Percentiles rank a stretch among this genome's conserved stretches.
phyloP scores from a whole-genome alignment of 1,140 invertebrate genomes.

The Atta colombica region DNA sequence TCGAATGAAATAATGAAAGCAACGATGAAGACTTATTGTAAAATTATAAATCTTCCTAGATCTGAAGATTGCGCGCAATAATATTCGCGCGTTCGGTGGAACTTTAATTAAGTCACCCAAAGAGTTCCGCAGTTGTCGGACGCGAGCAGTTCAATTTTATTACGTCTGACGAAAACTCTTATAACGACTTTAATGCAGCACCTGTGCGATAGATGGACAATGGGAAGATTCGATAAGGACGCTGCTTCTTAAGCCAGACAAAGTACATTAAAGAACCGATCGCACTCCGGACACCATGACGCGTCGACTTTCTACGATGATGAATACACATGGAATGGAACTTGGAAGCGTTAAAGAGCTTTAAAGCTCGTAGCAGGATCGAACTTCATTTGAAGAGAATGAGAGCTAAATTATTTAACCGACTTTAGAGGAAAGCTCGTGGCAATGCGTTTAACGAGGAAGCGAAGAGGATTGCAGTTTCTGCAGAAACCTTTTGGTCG shows the following conservation, averaged over 20 bases:
- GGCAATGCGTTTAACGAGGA: conserved; percentile 39
- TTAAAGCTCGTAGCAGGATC: conserved; percentile 38
- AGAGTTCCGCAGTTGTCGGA: conserved; percentile 39
- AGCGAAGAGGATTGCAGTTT: conserved; percentile 51
- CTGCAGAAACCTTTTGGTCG: conserved; percentile 20
- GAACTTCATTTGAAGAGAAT: conserved; percentile 51
- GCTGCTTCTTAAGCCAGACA: conserved; percentile 32
- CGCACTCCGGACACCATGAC: neutral
- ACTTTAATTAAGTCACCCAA: conserved; percentile 63
- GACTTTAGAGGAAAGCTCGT: conserved; percentile 44
- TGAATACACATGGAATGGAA: conserved; percentile 36
- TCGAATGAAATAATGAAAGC: conserved; percentile 66
- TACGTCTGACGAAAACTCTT: conserved; percentile 52
- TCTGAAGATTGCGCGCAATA: conserved; percentile 28
- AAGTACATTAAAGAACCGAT: conserved; percentile 50
- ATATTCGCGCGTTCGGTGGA: conserved; percentile 36
- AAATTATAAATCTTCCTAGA: conserved; percentile 49
- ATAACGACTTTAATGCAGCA: conserved; percentile 32
- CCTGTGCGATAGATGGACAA: conserved; percentile 8
- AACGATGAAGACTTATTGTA: conserved; percentile 59
- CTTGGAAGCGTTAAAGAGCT: conserved; percentile 53
- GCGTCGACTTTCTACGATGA: conserved; percentile 31
- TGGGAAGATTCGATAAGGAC: neutral
- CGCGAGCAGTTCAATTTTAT: conserved; percentile 27
- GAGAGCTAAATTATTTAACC: conserved; percentile 58